Base-by-base conservation (phyloP, 2,113 vertebrate genomes). In the Chelonoidis abingdonii region DNA sequence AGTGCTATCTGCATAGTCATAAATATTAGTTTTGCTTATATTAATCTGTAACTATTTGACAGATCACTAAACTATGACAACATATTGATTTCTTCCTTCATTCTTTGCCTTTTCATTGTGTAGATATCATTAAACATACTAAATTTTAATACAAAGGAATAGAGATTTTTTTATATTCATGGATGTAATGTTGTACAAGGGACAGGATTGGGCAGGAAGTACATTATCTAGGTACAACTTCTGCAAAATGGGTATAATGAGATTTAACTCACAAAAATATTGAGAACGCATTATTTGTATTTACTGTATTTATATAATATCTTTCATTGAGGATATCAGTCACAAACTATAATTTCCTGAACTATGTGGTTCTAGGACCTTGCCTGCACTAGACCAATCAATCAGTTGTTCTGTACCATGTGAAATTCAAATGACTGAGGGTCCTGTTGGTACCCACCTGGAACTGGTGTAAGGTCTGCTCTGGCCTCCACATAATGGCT, bases 231-330 rank as follows among this genome's bases (percentile, higher is more conserved):
- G 79, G 59, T 29, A 56, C 56, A 1, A 0, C 59, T 52, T 82
- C 52, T 86, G 53, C 65, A 86, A 90, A 90, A 91, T 54, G 89
- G 57, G 81, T 19, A 87, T 85, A 76, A 85, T 54, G 62, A 38
- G 85, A 50, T 94, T 94, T 94, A 94, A 80, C 88, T 93, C 80
- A 82, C 47, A 94, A 89, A 90, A 89, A 90, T 2, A 86, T 57
- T 75, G 38, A 75, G 44, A 44, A 75, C 5, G 8, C 4, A 72
- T 38, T n/a, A 72, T 22, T 72, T 38, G 69, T 14, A 75, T 41
- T 38, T 75, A 10, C 31, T 35, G 62, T 24, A 72, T 41, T 75
- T 65, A 65, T 31, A 65, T 14, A 65, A 13, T 35, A 35, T 31
- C 29, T 65, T 31, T 65, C 31, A 65, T 35, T 35, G 31, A 65